Base-by-base conservation (phyloP, 1,140 invertebrate species). In the Aphaenogaster ashmeadi region DNA sequence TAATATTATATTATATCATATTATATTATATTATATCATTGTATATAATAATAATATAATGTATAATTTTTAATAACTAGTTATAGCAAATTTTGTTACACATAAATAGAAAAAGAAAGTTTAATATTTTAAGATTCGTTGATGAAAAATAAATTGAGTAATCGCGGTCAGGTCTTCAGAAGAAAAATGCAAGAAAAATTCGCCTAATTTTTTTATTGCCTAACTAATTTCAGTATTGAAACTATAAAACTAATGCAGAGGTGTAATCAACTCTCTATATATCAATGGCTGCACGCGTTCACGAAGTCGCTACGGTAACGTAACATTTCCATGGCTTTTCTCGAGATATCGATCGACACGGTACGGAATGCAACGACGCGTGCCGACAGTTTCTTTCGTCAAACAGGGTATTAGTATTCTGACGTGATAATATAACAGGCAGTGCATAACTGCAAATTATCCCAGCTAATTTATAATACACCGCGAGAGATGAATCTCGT, bases 251-350 rank as follows among this genome's bases (percentile, higher is more conserved):
- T 56, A 47, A 41, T 52, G 33, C 33, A n/a, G n/a, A 56, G n/a
- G 5, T n/a, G 11, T 27, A 38, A 62, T 18, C 4, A 69, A 52
- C 15, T 44, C 52, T 60, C n/a, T 41, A 62, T 36, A 27, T 27
- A 1, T 81, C 36, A 81, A 41, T 71, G 36, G 36, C 36, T 54
- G 66, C 8, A 58, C 21, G 50, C 21, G 50, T 71, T 71, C 52
- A 71, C 38, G 47, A 33, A 83, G 80, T 83, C 52, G 41, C 52
- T 74, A 74, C 67, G 69, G 41, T 71, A 83, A 72, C 79, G 79
- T 83, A 81, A 83, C 80, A 83, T 86, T 86, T 80, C 74, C 74
- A 78, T 86, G 74, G 44, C 75, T 86, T 80, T 86, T 86, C 41
- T 27, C 74, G 62, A 80, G 58, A 66, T 78, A 86, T 78, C 83